phyloP scores from a whole-genome alignment of 30 jellyfish, hydroid and myxozoan genomes.

The Turritopsis rubra region DNA sequence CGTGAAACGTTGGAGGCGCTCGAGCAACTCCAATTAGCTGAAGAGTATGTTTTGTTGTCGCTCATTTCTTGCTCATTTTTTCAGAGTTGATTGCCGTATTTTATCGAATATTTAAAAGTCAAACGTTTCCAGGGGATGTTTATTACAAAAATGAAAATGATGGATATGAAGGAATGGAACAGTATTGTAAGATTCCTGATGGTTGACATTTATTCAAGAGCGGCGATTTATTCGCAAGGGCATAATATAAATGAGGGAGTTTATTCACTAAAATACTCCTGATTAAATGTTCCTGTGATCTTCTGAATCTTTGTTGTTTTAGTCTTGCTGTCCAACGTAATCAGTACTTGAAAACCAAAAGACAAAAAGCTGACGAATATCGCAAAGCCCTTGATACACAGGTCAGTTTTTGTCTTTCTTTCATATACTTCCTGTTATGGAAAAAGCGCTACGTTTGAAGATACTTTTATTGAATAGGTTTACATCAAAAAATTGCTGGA shows the following conservation, averaged over 20 bases:
- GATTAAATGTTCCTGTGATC: background rate
- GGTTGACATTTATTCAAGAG: too few relatives aligned
- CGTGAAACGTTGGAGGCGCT: constrained; percentile 62
- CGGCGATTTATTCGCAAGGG: too few relatives aligned
- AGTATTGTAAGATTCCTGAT: too few relatives aligned
- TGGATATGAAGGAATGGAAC: too few relatives aligned
- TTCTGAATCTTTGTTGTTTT: background rate
- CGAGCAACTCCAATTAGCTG: constrained; percentile 89
- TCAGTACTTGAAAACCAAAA: constrained; percentile 55
- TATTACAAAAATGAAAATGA: too few relatives aligned
- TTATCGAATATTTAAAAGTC: too few relatives aligned
- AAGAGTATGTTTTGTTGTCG: constrained; percentile 50
- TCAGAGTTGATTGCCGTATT: background rate
- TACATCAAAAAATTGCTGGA: constrained; percentile 68
- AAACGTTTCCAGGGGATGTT: too few relatives aligned
- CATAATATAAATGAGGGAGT: too few relatives aligned
- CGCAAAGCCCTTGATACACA: constrained; percentile 89
- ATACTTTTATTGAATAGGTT: constrained; percentile 23
- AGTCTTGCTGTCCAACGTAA: constrained; percentile 83
- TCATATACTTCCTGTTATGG: too few relatives aligned
- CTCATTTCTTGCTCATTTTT: background rate
- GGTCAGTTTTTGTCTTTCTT: constrained; percentile 36
- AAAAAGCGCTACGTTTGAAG: background rate
- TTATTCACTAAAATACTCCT: too few relatives aligned
- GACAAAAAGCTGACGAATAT: constrained; percentile 77